Conservation (phyloP, 2,797 vertebrate genomes). For the Sciurus vulgaris region DNA sequence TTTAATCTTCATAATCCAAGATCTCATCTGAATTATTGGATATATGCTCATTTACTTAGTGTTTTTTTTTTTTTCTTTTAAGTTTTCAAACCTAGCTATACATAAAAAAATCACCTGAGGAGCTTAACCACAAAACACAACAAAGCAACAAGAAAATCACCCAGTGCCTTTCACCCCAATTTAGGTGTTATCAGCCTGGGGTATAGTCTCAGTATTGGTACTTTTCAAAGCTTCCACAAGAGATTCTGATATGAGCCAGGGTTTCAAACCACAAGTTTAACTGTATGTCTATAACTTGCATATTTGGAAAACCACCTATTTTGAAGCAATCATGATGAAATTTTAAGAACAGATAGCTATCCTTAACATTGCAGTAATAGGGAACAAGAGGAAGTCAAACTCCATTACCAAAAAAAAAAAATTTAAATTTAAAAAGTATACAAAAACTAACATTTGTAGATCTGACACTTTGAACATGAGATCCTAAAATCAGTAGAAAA, state of each 20-base stretch:
- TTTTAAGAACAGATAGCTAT: background rate
- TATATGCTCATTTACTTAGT: background rate
- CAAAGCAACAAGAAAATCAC: background rate
- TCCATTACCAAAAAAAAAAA: conserved; percentile 34
- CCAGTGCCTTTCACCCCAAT: background rate
- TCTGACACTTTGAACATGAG: background rate
- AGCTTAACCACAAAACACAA: background rate
- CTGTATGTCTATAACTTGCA: background rate
- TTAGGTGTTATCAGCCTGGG: background rate
- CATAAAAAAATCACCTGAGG: conserved; percentile 30
- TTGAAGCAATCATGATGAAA: conserved; percentile 33
- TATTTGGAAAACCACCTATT: background rate
- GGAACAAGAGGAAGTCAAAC: background rate
- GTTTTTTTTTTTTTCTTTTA: background rate
- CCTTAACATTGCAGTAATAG: conserved; percentile 7
- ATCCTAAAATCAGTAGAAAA: background rate
- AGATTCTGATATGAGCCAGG: background rate
- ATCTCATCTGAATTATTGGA: background rate
- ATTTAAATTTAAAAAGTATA: background rate
- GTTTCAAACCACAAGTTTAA: background rate
- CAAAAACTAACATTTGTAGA: background rate
- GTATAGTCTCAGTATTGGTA: background rate
- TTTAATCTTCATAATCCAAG: conserved; percentile 11
- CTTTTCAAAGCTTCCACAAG: conserved; percentile 9
- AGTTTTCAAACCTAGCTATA: conserved; percentile 34